These are phyloP conservation scores for Ceratotherium simum DNA, from an alignment of 2,113 vertebrate genomes.

Conservation along the genomic window DNA sequence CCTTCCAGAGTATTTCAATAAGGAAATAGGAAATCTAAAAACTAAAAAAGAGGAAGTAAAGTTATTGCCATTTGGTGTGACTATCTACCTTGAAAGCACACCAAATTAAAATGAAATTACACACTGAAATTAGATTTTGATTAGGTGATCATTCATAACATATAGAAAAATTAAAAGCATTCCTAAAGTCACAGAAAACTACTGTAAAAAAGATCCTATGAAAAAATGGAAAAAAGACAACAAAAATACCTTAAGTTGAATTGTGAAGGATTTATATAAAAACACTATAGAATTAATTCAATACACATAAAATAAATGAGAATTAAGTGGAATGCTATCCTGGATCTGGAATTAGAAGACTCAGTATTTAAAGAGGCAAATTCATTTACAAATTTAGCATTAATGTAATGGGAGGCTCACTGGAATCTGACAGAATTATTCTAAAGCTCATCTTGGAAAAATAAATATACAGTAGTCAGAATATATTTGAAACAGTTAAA, in stretches of 20 bases:
- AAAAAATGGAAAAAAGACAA: not conserved
- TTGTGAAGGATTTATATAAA: not conserved
- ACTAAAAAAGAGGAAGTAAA: not conserved
- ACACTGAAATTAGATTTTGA: not conserved
- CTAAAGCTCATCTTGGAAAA: not conserved
- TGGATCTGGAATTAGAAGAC: conserved; percentile 13
- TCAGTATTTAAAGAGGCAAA: not conserved
- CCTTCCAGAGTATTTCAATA: not conserved
- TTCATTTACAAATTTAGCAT: not conserved
- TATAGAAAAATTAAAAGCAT: not conserved
- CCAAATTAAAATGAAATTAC: not conserved
- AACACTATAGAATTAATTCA: not conserved
- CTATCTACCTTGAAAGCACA: not conserved
- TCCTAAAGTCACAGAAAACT: not conserved
- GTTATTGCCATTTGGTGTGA: not conserved
- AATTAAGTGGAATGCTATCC: not conserved
- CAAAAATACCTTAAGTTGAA: not conserved
- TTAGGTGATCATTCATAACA: not conserved
- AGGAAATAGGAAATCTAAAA: not conserved
- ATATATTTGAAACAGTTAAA: not conserved
- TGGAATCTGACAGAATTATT: not conserved
- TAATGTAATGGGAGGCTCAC: not conserved
- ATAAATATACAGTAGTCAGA: not conserved
- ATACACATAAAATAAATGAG: not conserved
- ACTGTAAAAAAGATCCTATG: not conserved